These are phyloP conservation scores for Neodon shergylaensis DNA, from an alignment of 2,113 vertebrate genomes.

Conservation along the genomic window DNA sequence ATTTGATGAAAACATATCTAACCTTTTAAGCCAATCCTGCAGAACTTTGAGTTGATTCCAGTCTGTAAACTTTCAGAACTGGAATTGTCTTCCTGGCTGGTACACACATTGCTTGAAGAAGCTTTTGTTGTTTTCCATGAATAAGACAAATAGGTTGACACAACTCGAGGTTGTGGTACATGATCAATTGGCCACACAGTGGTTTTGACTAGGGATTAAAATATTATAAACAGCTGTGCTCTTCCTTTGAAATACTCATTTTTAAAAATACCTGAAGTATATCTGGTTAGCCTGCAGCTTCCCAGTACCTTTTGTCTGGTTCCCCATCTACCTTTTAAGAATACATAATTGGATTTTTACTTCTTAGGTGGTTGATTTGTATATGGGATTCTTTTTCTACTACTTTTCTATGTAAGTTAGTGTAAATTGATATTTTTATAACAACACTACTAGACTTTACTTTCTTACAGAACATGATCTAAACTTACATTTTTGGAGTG, in stretches of 20 bases:
- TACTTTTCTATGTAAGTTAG: constrained; percentile 59
- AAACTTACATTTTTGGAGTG: constrained; percentile 40
- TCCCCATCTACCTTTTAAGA: constrained; percentile 49
- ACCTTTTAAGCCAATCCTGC: constrained; percentile 31
- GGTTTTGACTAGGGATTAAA: constrained; percentile 36
- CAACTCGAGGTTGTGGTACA: constrained; percentile 36
- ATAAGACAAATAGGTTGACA: constrained; percentile 6
- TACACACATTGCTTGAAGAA: constrained; percentile 1
- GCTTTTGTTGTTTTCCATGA: constrained; percentile 1
- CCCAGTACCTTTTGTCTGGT: constrained; percentile 28
- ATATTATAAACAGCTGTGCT: background rate
- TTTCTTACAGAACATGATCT: constrained; percentile 66
- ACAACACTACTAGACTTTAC: constrained; percentile 69
- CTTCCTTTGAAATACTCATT: constrained; percentile 23
- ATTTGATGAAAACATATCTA: constrained; percentile 30
- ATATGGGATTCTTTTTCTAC: constrained; percentile 60
- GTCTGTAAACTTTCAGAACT: constrained; percentile 38
- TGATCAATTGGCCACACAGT: background rate
- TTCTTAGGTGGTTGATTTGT: constrained; percentile 52
- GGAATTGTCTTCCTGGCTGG: background rate
- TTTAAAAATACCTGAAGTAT: background rate
- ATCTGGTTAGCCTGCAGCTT: constrained; percentile 1
- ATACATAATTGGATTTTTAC: constrained; percentile 58
- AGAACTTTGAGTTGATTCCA: constrained; percentile 5
- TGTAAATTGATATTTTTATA: constrained; percentile 72